Evolutionary conservation across 2,797 vertebrate species (phyloP).

Genomic region (Hipposideros larvatus): DNA sequence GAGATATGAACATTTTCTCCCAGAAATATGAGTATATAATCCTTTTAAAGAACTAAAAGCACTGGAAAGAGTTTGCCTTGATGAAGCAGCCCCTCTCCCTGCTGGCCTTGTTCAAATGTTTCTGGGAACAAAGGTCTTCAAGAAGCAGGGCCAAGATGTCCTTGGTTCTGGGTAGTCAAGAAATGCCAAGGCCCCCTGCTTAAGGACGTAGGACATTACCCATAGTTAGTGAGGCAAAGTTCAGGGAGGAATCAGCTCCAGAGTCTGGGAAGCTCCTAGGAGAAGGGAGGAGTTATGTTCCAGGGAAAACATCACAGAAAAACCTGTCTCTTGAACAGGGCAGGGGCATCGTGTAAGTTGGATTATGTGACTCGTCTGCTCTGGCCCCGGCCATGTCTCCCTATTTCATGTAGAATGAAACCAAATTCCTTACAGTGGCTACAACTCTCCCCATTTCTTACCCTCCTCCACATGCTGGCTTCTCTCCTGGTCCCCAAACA

Average conservation of each 20-base stretch:
- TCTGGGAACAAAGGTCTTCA: slow-evolving; percentile 46
- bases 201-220: slow-evolving; percentile 49
- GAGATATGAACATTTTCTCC: slow-evolving; percentile 65
- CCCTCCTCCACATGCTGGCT: background rate
- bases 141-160: slow-evolving; percentile 48
- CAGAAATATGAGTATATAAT: slow-evolving; percentile 43
- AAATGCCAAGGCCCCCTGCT: background rate
- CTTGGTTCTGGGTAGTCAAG: slow-evolving; percentile 32
- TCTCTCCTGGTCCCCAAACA: background rate
- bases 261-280: slow-evolving; percentile 22
- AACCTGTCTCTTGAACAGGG: background rate
- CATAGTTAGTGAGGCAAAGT: slow-evolving; percentile 27
- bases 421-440: background rate
- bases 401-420: slow-evolving; percentile 54
- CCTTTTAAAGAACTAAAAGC: slow-evolving; percentile 63
- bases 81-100: slow-evolving; percentile 50
- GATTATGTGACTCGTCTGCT: background rate
- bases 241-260: slow-evolving; percentile 10
- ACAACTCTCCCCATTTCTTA: background rate
- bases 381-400: background rate
- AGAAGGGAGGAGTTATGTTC: slow-evolving; percentile 28
- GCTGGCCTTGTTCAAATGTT: slow-evolving; percentile 52
- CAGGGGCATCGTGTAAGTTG: background rate
- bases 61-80: slow-evolving; percentile 66
- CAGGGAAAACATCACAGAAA: background rate